Conservation (phyloP, 2,797 vertebrate species). For the Euphonia xanthogaster region DNA sequence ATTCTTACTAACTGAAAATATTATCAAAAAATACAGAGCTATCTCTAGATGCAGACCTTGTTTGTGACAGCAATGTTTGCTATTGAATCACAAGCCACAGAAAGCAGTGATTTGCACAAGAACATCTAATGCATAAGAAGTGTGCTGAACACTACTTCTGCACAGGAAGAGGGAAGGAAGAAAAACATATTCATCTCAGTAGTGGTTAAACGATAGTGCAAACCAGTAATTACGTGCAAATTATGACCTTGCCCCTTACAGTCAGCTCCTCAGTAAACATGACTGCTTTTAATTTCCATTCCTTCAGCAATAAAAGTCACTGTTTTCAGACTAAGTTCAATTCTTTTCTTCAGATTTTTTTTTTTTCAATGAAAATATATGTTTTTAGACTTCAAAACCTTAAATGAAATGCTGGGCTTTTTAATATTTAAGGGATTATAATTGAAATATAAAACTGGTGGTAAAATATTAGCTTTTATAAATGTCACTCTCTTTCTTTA, state of each 20-base stretch:
- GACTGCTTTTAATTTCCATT: constrained; percentile 15
- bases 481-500: neutral
- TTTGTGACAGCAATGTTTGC: constrained; percentile 12
- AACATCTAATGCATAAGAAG: constrained; percentile 2
- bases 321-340: neutral
- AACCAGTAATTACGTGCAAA: constrained; percentile 59
- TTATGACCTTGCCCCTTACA: constrained; percentile 49
- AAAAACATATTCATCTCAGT: constrained; percentile 58
- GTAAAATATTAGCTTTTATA: constrained; percentile 3
- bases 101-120: constrained; percentile 61
- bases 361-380: neutral
- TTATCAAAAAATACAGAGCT: constrained; percentile 6
- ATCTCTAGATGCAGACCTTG: constrained; percentile 21
- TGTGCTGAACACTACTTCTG: constrained; percentile 11
- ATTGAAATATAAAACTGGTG: neutral
- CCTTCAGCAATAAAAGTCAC: neutral
- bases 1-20: constrained; percentile 6
- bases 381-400: neutral
- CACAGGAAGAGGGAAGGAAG: constrained; percentile 52
- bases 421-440: neutral
- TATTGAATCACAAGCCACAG: constrained; percentile 19
- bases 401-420: neutral
- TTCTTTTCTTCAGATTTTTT: neutral
- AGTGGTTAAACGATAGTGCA: constrained; percentile 60
- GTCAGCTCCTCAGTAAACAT: constrained; percentile 35